A percentile compares a stretch with the other conserved stretches of the same genome.
These are phyloP conservation scores for Nannospalax galili DNA, from an alignment of 2,113 vertebrate genomes.

Conservation along the genomic window DNA sequence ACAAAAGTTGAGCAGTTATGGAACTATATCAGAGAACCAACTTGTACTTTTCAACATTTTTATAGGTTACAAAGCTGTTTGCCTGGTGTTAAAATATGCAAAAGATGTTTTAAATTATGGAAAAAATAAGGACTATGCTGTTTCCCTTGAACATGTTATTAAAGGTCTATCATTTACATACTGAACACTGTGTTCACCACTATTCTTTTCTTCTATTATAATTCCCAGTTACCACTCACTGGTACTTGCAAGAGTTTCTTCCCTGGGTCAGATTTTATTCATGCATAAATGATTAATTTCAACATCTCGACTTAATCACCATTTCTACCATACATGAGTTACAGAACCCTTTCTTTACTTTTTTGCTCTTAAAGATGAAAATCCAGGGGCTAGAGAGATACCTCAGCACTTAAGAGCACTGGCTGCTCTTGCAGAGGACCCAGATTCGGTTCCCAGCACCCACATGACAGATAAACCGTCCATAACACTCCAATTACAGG, in stretches of 20 bases:
- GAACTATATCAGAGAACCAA: neutral
- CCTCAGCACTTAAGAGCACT: too few relatives aligned
- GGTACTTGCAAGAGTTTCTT: neutral
- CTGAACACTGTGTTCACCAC: neutral
- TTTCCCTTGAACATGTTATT: neutral
- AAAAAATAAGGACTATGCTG: neutral
- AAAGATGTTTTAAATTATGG: neutral
- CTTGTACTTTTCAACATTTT: neutral
- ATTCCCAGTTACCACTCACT: neutral
- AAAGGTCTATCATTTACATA: neutral
- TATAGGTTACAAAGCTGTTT: neutral
- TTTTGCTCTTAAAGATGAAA: neutral
- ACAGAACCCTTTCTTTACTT: neutral
- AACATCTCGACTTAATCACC: neutral
- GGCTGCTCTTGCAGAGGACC: too few relatives aligned
- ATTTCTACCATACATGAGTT: neutral
- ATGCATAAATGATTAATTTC: neutral
- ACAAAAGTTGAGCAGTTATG: neutral
- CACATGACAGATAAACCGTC: too few relatives aligned
- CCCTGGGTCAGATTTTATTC: neutral
- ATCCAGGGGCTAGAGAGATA: too few relatives aligned
- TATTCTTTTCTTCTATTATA: neutral
- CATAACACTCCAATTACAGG: too few relatives aligned
- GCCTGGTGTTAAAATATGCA: neutral
- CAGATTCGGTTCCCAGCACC: too few relatives aligned